Evolutionary conservation across 1,140 invertebrate species (phyloP), one percentile per base, ranked within the genome.

Genomic region (Archegozetes longisetosus): DNA sequence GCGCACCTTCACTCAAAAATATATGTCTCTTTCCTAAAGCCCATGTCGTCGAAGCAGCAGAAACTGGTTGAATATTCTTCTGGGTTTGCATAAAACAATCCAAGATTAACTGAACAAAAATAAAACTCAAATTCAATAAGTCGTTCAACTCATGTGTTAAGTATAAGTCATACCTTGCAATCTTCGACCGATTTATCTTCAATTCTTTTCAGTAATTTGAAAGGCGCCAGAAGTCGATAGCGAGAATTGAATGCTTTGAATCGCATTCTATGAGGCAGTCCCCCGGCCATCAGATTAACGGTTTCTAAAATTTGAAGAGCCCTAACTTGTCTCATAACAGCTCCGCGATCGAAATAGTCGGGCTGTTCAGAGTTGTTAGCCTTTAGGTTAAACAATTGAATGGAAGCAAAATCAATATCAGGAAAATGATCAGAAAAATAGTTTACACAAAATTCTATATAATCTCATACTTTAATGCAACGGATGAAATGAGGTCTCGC

Each of bases 241-340:
- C 89, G 78, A 1, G 80, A 76, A 70, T 86, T 86, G 73, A 95
- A 95, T n/a, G 86, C 86, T 71, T 89, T 90, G 72, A 92, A 94
- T 26, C 89, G 78, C 87, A 94, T 92, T 63, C 91, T 79, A 73
- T 95, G 90, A 4, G 90, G 89, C 71, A 88, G 91, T 12, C 89
- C 72, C 64, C 70, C 71, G 3, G 89, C 88, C 89, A 94, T 94
- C 28, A 95, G 73, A 72, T 92, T 91, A 20, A 92, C 88, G 26
- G 91, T 94, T 75, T 94, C 89, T 23, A 93, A 73, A n/a, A 93
- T 82, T 75, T 94, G 90, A 28, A 95, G 75, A 1, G 89, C 87
- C 27, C 88, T 77, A 61, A 94, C 85, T 76, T 95, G 85, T 64
- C 80, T 76, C 68, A 88, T 85, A 17, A 92, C 84, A 1, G 82